A percentile compares a stretch with the other conserved stretches of the same genome.
Conservation (phyloP, 2,888 invertebrate genomes). For the Cactoblastis cactorum region DNA sequence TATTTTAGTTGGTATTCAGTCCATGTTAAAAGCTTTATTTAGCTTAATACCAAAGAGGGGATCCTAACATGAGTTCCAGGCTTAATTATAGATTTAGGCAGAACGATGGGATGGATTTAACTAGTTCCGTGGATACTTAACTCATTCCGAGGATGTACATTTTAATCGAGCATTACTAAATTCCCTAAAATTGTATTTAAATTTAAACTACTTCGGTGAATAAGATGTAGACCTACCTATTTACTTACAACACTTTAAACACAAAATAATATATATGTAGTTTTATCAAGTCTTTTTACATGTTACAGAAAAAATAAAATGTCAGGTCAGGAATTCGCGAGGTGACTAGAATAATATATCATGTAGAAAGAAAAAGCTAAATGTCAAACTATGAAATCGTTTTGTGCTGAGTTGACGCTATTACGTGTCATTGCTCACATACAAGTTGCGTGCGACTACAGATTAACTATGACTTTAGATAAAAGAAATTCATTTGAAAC, state of each 20-base stretch:
- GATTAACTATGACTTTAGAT: background rate
- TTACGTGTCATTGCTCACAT: background rate
- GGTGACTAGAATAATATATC: background rate
- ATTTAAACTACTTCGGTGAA: too few relatives aligned
- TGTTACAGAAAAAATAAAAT: too few relatives aligned
- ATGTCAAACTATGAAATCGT: background rate
- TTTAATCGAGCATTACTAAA: constrained; percentile 18
- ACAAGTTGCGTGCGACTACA: background rate
- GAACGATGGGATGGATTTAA: constrained; percentile 16
- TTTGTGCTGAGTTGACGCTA: background rate
- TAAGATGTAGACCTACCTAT: too few relatives aligned
- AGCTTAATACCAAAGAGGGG: constrained; percentile 36
- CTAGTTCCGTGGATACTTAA: constrained; percentile 14
- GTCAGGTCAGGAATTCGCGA: too few relatives aligned
- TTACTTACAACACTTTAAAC: background rate
- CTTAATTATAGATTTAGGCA: constrained; percentile 13
- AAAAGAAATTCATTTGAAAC: background rate
- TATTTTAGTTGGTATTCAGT: constrained; percentile 11
- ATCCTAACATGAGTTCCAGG: constrained; percentile 12
- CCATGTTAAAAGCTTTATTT: constrained; percentile 32
- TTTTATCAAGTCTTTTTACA: too few relatives aligned
- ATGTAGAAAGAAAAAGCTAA: background rate
- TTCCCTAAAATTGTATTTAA: background rate
- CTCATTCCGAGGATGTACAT: constrained; percentile 16
- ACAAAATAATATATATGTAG: too few relatives aligned